Evolutionary conservation across 1,140 invertebrate species (phyloP).

Genomic region (Plectrocnemia conspersa): DNA sequence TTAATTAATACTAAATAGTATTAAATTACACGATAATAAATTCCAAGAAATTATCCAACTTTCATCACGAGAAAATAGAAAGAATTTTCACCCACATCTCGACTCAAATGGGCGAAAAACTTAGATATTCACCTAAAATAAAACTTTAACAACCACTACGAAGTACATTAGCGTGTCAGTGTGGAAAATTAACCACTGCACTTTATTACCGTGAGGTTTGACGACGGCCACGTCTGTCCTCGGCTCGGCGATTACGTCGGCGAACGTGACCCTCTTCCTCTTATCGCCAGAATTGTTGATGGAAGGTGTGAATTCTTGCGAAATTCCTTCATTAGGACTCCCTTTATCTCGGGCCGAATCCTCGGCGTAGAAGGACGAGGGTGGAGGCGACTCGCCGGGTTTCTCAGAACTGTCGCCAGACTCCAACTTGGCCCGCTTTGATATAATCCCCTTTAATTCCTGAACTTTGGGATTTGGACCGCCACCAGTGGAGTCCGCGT

Average conservation of each 20-base stretch:
- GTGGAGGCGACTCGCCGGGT: conserved; percentile 1
- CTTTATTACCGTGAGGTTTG: conserved; percentile 12
- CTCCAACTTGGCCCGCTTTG: conserved; percentile 6
- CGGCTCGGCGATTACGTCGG: conserved; percentile 5
- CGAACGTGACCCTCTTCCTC: conserved; percentile 26
- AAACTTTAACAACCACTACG: no score
- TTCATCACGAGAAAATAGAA: no score
- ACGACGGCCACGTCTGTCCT: conserved; percentile 1
- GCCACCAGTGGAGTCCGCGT: conserved; percentile 15
- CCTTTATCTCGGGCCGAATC: conserved; percentile 1
- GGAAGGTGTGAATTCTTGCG: conserved; percentile 6
- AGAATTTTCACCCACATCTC: no score
- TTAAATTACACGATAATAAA: no score
- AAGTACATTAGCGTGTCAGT: no score
- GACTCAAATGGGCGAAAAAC: no score
- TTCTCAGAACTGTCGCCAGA: conserved; percentile 11
- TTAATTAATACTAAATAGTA: no score
- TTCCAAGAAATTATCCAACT: no score
- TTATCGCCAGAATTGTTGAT: conserved; percentile 13
- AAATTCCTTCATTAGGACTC: conserved; percentile 2
- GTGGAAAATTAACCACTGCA: no score
- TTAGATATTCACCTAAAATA: no score
- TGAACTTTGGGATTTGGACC: neutral
- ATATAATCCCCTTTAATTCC: conserved; percentile 24
- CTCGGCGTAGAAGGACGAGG: neutral